Evolutionary conservation across 2,888 invertebrate genomes (phyloP).

Genomic region (Tanytarsus gracilentus): DNA sequence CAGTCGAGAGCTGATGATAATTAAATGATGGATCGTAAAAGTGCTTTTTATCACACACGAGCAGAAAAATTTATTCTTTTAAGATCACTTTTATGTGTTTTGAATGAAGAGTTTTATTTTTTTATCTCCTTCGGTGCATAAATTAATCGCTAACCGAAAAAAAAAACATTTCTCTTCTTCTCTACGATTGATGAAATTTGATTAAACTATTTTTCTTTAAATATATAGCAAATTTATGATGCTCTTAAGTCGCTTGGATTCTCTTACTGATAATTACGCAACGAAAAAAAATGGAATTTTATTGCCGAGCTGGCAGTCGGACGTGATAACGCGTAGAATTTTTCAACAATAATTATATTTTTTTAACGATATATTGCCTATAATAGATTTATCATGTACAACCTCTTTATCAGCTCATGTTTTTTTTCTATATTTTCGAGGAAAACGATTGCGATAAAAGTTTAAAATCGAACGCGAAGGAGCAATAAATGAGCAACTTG

Average conservation of each 20-base stretch:
- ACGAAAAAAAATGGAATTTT: not conserved
- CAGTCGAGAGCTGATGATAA: constrained; percentile 8
- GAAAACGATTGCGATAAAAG: constrained; percentile 28
- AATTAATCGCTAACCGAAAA: constrained; percentile 26
- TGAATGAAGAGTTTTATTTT: constrained; percentile 25
- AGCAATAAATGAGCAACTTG: constrained; percentile 12
- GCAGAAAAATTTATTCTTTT: not conserved
- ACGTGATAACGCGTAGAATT: not conserved
- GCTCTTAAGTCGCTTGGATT: not conserved
- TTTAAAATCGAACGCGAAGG: not conserved
- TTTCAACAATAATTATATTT: not conserved
- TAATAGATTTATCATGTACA: constrained; percentile 29
- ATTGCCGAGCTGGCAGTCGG: not conserved
- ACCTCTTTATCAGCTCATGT: constrained; percentile 20
- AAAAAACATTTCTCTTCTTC: not conserved
- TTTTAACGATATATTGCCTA: constrained; percentile 15
- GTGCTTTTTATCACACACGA: constrained; percentile 26
- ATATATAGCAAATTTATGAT: no score
- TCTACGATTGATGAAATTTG: not conserved
- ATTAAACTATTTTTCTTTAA: no score
- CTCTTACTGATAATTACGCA: constrained; percentile 4
- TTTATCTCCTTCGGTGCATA: constrained; percentile 16
- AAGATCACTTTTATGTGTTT: constrained; percentile 26
- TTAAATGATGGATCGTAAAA: constrained; percentile 30
- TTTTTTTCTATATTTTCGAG: constrained; percentile 6